These are phyloP conservation scores for Todiramphus saurophagus DNA, from an alignment of 2,113 vertebrate genomes.

Conservation along the genomic window DNA sequence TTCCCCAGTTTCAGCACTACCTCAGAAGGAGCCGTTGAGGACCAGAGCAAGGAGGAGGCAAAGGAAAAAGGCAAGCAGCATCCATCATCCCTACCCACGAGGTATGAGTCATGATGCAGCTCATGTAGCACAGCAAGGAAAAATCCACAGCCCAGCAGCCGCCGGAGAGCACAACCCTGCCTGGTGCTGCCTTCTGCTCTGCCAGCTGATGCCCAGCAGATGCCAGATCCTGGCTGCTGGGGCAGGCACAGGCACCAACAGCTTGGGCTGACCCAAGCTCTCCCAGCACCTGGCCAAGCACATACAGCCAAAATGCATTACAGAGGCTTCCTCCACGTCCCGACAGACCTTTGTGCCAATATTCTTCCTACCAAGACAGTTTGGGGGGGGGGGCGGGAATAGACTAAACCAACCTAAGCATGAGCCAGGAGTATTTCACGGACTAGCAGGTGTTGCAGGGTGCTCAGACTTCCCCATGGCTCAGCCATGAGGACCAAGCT, in stretches of 20 bases:
- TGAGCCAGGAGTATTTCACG: background rate
- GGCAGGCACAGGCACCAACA: background rate
- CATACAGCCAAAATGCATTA: background rate
- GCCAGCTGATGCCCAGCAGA: background rate
- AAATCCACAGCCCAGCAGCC: background rate
- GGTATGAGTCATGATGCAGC: background rate
- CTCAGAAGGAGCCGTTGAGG: background rate
- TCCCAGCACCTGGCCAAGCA: background rate
- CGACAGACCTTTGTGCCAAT: background rate
- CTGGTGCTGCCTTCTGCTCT: background rate
- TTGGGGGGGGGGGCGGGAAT: fast-evolving
- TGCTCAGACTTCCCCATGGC: fast-evolving
- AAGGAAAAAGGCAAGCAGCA: background rate
- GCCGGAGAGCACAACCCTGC: background rate
- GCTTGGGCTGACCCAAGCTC: background rate
- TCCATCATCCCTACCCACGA: background rate
- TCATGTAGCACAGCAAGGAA: background rate
- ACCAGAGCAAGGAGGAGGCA: background rate
- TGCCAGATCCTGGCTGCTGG: background rate
- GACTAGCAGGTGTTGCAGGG: background rate
- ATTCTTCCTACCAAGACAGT: background rate
- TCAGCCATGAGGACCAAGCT: background rate
- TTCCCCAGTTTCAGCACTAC: fast-evolving
- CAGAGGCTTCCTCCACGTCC: background rate
- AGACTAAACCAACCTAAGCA: background rate